Evolutionary conservation across 2,797 vertebrate species (phyloP), one percentile per base, ranked within the genome.

Genomic region (Steatocranus sp.): DNA sequence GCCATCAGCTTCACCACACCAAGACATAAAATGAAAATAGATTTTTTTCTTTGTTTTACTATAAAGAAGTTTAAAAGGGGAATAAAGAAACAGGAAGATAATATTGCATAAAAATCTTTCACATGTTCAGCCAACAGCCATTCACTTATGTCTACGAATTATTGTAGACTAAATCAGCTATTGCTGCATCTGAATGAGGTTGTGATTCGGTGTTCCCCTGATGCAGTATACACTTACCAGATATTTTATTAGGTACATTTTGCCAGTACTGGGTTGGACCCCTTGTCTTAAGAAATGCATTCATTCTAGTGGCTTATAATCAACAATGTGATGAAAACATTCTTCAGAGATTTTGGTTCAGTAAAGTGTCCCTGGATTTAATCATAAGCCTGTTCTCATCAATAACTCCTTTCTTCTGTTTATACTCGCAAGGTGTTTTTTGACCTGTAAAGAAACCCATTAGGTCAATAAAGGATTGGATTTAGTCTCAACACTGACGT

Each of bases 361-460:
- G 66, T 27, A 46, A 18, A 70, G 38, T 70, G 38, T 70, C 38
- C 38, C 38, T 46, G 23, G 38, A 46, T 70, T 83, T 80, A 68
- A 34, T 68, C 51, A 68, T 56, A 61, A 78, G 9, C 36, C 38
- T 82, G 25, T 51, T 81, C 8, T 34, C 5, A 58, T 56, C 74
- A 63, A 79, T 70, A 25, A 43, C 23, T 61, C 46, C 18, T 25
- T 75, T 17, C 63, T 23, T 25, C 20, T 56, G 6, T 77, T 87
- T 53, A 7, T 50, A 25, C 8, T 76, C 14, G 25, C 32, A 30
- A 9, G 11, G 27, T 49, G 32, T 48, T 12, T 15, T 79, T 75
- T 79, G 46, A 68, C 83, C 25, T 8, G 2, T 48, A 74, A 85
- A 77, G 48, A 86, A 86, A 27, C 51, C 18, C 66, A 30, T 27